Evolutionary conservation across 2,797 vertebrate species (phyloP).

Genomic region (Eurystomus glaucurus): DNA sequence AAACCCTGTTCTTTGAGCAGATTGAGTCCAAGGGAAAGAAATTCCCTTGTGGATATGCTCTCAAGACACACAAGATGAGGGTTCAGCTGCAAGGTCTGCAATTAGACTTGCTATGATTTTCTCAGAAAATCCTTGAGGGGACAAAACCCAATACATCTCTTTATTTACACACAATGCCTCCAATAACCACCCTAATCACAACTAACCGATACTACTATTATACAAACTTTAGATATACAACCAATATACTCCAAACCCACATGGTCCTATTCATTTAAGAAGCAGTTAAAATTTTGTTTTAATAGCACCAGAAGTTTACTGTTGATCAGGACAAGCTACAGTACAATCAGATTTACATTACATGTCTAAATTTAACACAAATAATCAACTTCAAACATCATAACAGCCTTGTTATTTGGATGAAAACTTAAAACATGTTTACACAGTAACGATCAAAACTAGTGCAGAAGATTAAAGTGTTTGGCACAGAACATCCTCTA

Average conservation of each 20-base stretch:
- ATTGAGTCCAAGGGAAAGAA: not conserved
- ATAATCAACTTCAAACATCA: not conserved
- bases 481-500: not conserved
- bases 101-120: not conserved
- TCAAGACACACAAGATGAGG: not conserved
- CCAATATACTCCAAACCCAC: not conserved
- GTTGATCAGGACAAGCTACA: not conserved
- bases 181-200: not conserved
- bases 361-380: not conserved
- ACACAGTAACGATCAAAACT: not conserved
- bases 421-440: not conserved
- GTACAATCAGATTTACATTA: not conserved
- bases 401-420: not conserved
- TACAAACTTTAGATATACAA: not conserved
- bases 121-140: not conserved
- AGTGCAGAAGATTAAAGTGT: not conserved
- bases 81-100: not conserved
- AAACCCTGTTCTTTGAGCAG: not conserved
- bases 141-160: not conserved
- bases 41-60: not conserved
- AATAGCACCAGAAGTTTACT: not conserved
- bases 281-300: not conserved
- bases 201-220: not conserved
- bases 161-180: not conserved
- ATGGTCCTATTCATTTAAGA: not conserved